Evolutionary conservation across 2,797 vertebrate species (phyloP), one percentile per base, ranked within the genome.

Genomic region (Synanceia verrucosa): DNA sequence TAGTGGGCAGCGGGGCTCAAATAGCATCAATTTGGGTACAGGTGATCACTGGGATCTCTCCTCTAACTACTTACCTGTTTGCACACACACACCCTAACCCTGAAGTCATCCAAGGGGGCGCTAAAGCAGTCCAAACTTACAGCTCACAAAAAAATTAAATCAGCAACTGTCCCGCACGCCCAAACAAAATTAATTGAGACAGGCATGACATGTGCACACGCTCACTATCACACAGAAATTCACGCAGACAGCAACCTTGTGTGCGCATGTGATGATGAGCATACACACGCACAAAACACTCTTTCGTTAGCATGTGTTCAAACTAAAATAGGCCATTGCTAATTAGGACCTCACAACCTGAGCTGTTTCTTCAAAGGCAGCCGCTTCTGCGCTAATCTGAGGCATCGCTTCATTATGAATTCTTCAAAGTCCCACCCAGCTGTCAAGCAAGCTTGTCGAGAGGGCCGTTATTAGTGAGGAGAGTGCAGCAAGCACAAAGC

Each of bases 331-430:
- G 92, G 91, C 89, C 89, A 89, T 79, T 87, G 77, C 92, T 93
- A 93, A 94, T 94, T 94, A 94, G 92, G 89, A 90, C 91, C 88
- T 86, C 89, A 88, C 82, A 90, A 93, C 91, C 92, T 93, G 92
- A 92, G 88, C 88, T 78, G 71, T 91, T 89, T 92, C 91, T 93
- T 94, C 92, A 94, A 94, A 94, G 92, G 88, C 89, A 86, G 71
- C 81, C 80, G 81, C 87, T 88, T 77, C 79, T 76, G 78, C 72
- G 74, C 88, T 94, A 93, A 94, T 93, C 91, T 93, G 86, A 92
- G 85, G 91, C 91, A 92, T 87, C 77, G 83, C 91, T 94, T 94
- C 87, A 91, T 93, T 94, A 93, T 88, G 90, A 91, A 92, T 94
- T 91, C 90, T 91, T 91, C 86, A 89, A 91, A 91, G 92, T 90